Conservation (phyloP, 2,797 vertebrate genomes). For the Paratrypauchen microcephalus region DNA sequence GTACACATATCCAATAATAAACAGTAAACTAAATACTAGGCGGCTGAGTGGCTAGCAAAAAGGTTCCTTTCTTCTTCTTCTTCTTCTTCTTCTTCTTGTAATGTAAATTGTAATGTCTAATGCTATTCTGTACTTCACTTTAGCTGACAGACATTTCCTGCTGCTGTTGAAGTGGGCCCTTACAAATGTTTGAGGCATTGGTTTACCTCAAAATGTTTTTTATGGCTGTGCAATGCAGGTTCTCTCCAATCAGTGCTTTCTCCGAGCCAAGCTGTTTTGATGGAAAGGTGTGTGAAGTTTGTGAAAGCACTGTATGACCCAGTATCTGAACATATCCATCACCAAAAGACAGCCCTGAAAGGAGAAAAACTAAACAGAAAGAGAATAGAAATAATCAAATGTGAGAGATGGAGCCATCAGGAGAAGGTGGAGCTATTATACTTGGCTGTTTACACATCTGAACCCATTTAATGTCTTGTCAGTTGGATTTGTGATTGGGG, state of each 20-base stretch:
- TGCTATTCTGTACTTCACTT: too few relatives aligned
- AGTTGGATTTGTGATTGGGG: neutral
- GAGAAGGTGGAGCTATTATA: constrained; percentile 34
- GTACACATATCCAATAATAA: too few relatives aligned
- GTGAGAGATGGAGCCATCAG: constrained; percentile 23
- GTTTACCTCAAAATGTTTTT: constrained; percentile 31
- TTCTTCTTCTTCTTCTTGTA: too few relatives aligned
- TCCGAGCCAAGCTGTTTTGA: constrained; percentile 21
- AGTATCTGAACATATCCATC: constrained; percentile 43
- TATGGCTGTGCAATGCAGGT: constrained; percentile 17
- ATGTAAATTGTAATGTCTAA: too few relatives aligned
- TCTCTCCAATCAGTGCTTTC: constrained; percentile 27
- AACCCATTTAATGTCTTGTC: constrained; percentile 36
- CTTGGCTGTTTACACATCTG: constrained; percentile 30
- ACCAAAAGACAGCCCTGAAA: constrained; percentile 3
- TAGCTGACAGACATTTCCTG: neutral
- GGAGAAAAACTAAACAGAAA: constrained; percentile 29
- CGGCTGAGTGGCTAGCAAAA: too few relatives aligned
- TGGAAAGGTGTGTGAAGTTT: constrained; percentile 38
- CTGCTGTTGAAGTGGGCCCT: neutral
- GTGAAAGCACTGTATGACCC: constrained; percentile 27
- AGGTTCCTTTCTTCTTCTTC: too few relatives aligned
- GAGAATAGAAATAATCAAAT: constrained; percentile 18
- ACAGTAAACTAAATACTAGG: too few relatives aligned
- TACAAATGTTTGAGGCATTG: neutral